Conservation (phyloP, 2,797 vertebrate species). For the Lepilemur septentrionalis region DNA sequence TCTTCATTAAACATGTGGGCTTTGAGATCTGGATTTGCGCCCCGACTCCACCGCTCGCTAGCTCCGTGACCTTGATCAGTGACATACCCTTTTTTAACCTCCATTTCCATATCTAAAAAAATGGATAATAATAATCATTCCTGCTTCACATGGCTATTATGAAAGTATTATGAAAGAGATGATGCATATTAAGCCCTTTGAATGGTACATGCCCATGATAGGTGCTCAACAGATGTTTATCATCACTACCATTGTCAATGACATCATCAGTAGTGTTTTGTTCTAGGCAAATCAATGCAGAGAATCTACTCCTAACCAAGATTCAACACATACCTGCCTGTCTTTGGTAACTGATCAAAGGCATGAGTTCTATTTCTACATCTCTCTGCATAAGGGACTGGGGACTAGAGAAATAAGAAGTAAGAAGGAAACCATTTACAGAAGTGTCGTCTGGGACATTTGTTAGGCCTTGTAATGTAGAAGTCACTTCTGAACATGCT, state of each 20-base stretch:
- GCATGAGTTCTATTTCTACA: not conserved
- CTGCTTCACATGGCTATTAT: not conserved
- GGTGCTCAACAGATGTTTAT: not conserved
- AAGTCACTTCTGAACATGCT: slow-evolving; percentile 3
- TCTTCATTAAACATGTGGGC: not conserved
- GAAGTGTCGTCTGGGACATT: slow-evolving; percentile 17
- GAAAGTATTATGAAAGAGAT: not conserved
- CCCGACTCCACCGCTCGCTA: not conserved
- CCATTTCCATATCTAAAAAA: not conserved
- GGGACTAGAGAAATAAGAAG: not conserved
- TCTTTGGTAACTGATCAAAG: not conserved
- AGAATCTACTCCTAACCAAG: slow-evolving; percentile 1
- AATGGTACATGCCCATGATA: not conserved
- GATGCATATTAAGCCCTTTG: not conserved
- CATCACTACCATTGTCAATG: not conserved
- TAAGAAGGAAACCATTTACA: slow-evolving; percentile 26
- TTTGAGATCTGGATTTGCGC: not conserved
- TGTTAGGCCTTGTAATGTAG: slow-evolving; percentile 1
- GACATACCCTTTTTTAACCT: not conserved
- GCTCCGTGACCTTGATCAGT: not conserved
- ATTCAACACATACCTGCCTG: not conserved
- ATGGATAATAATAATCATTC: not conserved
- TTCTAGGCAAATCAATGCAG: not conserved
- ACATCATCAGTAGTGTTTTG: not conserved
- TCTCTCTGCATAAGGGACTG: not conserved